Base-by-base conservation (phyloP, 2,797 vertebrate species). In the Poeciliopsis gracilis region DNA sequence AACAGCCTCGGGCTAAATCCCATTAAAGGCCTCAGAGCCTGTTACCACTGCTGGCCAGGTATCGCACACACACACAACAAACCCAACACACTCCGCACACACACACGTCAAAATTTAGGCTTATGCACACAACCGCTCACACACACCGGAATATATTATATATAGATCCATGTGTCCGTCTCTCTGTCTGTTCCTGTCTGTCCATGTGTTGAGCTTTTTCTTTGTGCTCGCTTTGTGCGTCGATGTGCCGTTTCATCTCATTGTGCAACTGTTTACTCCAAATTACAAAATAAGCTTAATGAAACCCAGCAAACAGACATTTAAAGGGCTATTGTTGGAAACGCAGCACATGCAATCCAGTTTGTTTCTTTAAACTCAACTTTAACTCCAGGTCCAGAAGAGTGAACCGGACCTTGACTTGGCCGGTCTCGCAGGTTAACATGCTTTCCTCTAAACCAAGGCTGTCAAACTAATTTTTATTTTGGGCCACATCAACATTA, bases 21-120 rank as follows among this genome's bases (percentile, higher is more conserved):
- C 98, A 99, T 99, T 99, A 99, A 99, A 98, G 97, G 97, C 97
- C 98, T 99, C 98, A 98, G 97, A 98, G 97, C 97, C 97, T 98
- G 97, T 98, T 98, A 98, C 97, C 97, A 97, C 97, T 97, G 97
- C 97, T 97, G 97, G 97, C 97, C 97, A 98, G 97, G 97, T 98
- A 98, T 96, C 96, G 94, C 95, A 90, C 96, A 89, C 89, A 91
- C 90, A 90, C 80, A 76, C 87, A 88, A 89, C 89, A 88, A 88
- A 89, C 84, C 80, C 25, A 87, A 83, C 87, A 89, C 89, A 92
- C 87, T 82, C 81, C 79, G 80, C 89, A 87, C 87, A 91, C 46
- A 88, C 90, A 93, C 84, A 89, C 83, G 87, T 79, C 66, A 61
- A 87, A 87, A 85, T 79, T 80, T 84, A 81, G 72, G 81, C 49